These are phyloP conservation scores for Chamaetylas fuelleborni DNA, from an alignment of 2,113 vertebrate species.

Conservation along the genomic window DNA sequence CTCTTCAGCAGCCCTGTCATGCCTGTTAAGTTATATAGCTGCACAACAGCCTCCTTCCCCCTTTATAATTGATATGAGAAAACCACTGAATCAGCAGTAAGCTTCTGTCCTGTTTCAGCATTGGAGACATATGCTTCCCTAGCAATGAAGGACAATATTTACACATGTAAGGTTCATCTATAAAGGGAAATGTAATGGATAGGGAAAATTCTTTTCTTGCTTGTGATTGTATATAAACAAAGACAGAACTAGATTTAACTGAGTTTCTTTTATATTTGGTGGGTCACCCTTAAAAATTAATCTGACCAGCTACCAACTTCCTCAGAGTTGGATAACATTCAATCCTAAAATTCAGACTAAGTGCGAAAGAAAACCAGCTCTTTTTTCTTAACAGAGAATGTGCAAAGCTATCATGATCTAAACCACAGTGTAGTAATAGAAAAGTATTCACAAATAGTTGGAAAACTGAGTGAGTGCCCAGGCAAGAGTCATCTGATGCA, in stretches of 20 bases:
- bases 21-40: slow-evolving; percentile 42
- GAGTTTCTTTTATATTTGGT: not conserved
- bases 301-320: not conserved
- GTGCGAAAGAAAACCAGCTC: not conserved
- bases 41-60: not conserved
- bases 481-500: not conserved
- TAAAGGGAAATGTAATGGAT: not conserved
- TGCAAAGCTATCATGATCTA: not conserved
- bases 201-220: not conserved
- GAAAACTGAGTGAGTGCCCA: not conserved
- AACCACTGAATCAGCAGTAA: slow-evolving; percentile 15
- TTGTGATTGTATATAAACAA: not conserved
- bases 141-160: not conserved
- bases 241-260: not conserved
- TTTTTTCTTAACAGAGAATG: not conserved
- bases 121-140: not conserved
- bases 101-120: not conserved
- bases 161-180: not conserved
- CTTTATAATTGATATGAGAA: not conserved
- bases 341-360: not conserved
- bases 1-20: slow-evolving; percentile 7
- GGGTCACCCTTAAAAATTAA: not conserved
- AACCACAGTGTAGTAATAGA: not conserved
- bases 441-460: not conserved
- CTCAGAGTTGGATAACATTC: not conserved